Evolutionary conservation across 2,113 vertebrate genomes (phyloP), one percentile per base, ranked within the genome.

Genomic region (Lanius collurio): DNA sequence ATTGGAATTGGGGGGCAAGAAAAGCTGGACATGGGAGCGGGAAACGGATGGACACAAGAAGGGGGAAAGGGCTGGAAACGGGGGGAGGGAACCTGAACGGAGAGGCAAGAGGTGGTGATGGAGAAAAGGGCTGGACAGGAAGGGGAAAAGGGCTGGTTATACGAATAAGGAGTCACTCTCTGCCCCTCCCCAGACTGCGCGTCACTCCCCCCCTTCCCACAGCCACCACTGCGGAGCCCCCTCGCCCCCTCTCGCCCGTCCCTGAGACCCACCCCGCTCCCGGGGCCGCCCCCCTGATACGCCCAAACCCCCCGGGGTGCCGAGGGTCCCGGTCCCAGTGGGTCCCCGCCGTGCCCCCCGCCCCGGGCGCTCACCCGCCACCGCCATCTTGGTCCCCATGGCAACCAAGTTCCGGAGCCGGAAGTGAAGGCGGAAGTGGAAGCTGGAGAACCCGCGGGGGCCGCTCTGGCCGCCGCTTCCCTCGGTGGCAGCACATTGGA

Each of bases 251-350:
- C 37, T 41, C 21, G 17, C 44, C 15, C 23, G 44, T 18, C 24
- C 53, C 28, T 22, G 37, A 1, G 17, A 26, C 5, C 16, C 21
- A n/a, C 30, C 35, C 35, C 35, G 21, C 35, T 13, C 20, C 8
- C 8, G 2, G 11, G 13, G 0, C 5, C 21, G 7, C 1, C 17
- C 13, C 7, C 5, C 4, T 7, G 35, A 26, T 42, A 35, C 2
- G 17, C 7, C 27, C 28, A 33, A 39, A 2, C 3, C 5, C 21
- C 23, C 0, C 28, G 7, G 7, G 9, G 9, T 35, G 30, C 35
- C 31, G 31, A 9, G 7, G 35, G 15, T 68, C 13, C 31, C 62
- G 4, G 35, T 50, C 4, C 16, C 44, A 37, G 20, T 10, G 35
- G 4, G 24, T 31, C 44, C 52, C 39, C 19, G 47, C 56, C 55